Percentiles rank a stretch among this genome's conserved stretches.
Conservation (phyloP, 2,113 vertebrate genomes). For the Gasterosteus aculeatus region DNA sequence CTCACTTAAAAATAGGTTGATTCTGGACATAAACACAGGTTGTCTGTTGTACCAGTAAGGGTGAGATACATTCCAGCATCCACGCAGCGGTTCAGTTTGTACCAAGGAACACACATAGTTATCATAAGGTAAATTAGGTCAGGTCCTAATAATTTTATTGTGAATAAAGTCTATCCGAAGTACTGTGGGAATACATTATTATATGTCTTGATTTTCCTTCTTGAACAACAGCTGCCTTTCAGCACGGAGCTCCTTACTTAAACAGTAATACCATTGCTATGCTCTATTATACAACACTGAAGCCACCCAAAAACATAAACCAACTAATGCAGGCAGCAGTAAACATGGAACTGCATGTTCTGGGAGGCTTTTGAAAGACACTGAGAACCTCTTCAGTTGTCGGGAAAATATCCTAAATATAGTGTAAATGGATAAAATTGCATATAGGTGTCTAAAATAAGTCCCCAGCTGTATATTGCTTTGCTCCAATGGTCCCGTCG, state of each 20-base stretch:
- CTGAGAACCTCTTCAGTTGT: neutral
- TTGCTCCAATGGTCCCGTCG: too few species aligned
- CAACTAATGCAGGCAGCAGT: neutral
- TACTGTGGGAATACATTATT: neutral
- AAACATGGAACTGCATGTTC: neutral
- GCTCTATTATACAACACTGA: neutral
- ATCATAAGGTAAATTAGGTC: conserved; percentile 14
- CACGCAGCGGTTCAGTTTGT: neutral
- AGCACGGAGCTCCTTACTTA: neutral
- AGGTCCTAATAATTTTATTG: conserved; percentile 39
- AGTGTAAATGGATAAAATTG: neutral
- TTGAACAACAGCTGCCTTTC: neutral
- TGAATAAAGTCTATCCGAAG: neutral
- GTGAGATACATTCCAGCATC: conserved; percentile 30
- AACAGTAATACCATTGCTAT: neutral
- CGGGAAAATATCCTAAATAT: neutral
- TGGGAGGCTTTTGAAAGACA: neutral
- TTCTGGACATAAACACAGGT: conserved; percentile 56
- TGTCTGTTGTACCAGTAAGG: conserved; percentile 33
- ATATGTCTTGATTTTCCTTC: neutral
- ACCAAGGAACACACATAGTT: conserved; percentile 21
- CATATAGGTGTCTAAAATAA: neutral
- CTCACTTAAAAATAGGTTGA: conserved; percentile 44
- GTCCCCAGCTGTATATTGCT: neutral
- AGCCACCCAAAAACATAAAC: neutral